Evolutionary conservation across 2,888 invertebrate species (phyloP).

Genomic region (Drosophila lacicola): DNA sequence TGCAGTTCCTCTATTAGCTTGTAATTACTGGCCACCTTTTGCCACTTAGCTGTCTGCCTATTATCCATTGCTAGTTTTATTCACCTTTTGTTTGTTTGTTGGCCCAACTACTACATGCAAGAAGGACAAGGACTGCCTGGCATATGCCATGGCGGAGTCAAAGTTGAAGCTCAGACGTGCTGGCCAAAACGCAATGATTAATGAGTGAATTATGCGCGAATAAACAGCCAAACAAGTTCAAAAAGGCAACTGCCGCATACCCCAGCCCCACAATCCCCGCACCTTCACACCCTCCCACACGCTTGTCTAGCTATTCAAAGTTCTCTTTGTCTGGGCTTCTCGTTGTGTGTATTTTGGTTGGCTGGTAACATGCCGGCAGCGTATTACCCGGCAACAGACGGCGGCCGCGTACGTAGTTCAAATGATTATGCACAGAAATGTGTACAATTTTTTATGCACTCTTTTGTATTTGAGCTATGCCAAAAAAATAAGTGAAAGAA

Average conservation of each 20-base stretch:
- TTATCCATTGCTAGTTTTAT: conserved; percentile 44
- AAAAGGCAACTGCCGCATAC: conserved; percentile 47
- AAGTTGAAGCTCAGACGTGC: conserved; percentile 61
- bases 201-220: conserved; percentile 82
- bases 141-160: conserved; percentile 38
- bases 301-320: conserved; percentile 39
- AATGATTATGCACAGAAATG: conserved; percentile 80
- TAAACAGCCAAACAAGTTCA: conserved; percentile 77
- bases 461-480: conserved; percentile 30
- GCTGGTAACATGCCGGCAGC: conserved; percentile 80
- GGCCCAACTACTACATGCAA: conserved; percentile 6
- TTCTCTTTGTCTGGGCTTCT: conserved; percentile 71
- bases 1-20: conserved; percentile 1
- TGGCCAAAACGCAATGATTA: conserved; percentile 79
- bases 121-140: conserved; percentile 7
- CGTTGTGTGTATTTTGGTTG: conserved; percentile 53
- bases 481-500: conserved; percentile 1
- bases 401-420: conserved; percentile 67
- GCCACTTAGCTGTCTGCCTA: neutral
- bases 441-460: conserved; percentile 61
- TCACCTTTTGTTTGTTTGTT: conserved; percentile 42
- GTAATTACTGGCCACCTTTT: conserved; percentile 20
- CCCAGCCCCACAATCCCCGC: neutral
- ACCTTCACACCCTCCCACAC: neutral
- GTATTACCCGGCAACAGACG: conserved; percentile 71